phyloP scores from a whole-genome alignment of 2,888 invertebrate species.

The Eudemis profundana region DNA sequence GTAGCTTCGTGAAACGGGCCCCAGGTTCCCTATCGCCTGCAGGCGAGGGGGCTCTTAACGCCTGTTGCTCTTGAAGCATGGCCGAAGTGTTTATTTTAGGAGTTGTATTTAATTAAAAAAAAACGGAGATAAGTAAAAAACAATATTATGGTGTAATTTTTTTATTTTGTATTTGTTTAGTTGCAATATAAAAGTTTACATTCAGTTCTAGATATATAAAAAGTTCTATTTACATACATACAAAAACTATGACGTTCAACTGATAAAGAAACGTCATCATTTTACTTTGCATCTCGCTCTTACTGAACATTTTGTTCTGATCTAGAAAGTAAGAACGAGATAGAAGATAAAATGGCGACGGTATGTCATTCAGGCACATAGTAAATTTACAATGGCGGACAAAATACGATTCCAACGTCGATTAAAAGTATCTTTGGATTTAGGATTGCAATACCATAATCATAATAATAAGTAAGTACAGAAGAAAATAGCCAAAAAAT shows the following conservation, averaged over 20 bases:
- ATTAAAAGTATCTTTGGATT: slow-evolving; percentile 30
- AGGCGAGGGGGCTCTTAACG: too few relatives aligned
- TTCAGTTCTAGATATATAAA: slow-evolving; percentile 44
- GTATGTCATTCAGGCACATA: slow-evolving; percentile 12
- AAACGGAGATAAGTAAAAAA: slow-evolving; percentile 38
- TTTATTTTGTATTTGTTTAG: slow-evolving; percentile 57
- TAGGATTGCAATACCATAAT: slow-evolving; percentile 13
- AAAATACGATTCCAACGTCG: not conserved
- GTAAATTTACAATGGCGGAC: slow-evolving; percentile 6
- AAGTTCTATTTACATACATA: slow-evolving; percentile 50
- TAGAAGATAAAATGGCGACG: slow-evolving; percentile 18
- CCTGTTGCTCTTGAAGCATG: too few relatives aligned
- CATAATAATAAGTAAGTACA: slow-evolving; percentile 27
- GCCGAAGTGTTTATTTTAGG: too few relatives aligned
- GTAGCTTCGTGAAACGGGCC: too few relatives aligned
- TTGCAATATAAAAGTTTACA: slow-evolving; percentile 53
- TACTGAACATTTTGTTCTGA: not conserved
- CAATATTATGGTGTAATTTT: slow-evolving; percentile 51
- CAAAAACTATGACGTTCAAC: slow-evolving; percentile 16
- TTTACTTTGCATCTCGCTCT: slow-evolving; percentile 1
- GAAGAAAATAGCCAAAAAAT: not conserved
- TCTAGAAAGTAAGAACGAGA: not conserved
- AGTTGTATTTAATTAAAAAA: too few relatives aligned
- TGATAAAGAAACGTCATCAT: not conserved
- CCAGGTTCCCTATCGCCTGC: too few relatives aligned